Conservation (phyloP, 2,797 vertebrate species). For the Silurus lanzhouensis region DNA sequence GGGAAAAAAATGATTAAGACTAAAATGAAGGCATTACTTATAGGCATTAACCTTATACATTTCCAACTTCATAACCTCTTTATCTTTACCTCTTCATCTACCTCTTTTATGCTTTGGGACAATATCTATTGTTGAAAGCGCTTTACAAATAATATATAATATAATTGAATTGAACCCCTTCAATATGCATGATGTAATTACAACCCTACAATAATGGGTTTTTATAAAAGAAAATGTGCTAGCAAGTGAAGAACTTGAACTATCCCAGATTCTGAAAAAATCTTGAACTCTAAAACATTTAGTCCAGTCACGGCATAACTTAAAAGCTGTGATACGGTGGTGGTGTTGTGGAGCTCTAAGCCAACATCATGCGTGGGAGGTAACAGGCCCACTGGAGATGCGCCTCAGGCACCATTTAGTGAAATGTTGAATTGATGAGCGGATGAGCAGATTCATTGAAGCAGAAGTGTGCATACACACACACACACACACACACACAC, state of each 20-base stretch:
- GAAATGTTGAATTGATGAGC: slow-evolving; percentile 78
- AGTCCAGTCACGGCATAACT: neutral
- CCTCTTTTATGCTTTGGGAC: no score
- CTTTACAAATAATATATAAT: no score
- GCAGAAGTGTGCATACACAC: slow-evolving; percentile 52
- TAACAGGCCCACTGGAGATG: slow-evolving; percentile 55
- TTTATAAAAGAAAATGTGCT: neutral
- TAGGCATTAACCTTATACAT: no score
- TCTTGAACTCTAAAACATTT: neutral
- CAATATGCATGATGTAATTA: neutral
- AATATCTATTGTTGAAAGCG: no score
- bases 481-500: slow-evolving; percentile 42
- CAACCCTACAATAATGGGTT: neutral
- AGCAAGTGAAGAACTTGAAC: neutral
- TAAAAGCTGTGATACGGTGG: neutral
- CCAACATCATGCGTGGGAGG: slow-evolving; percentile 34
- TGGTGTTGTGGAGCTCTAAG: slow-evolving; percentile 2
- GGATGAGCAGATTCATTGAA: slow-evolving; percentile 71
- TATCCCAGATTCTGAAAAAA: neutral
- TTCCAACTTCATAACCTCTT: no score
- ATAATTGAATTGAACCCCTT: neutral
- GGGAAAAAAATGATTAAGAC: no score
- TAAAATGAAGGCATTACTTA: no score
- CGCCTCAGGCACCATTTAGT: slow-evolving; percentile 77
- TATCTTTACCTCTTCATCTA: no score